Base-by-base conservation (phyloP, 2,888 invertebrate genomes). In the Hyposoter dolosus region DNA sequence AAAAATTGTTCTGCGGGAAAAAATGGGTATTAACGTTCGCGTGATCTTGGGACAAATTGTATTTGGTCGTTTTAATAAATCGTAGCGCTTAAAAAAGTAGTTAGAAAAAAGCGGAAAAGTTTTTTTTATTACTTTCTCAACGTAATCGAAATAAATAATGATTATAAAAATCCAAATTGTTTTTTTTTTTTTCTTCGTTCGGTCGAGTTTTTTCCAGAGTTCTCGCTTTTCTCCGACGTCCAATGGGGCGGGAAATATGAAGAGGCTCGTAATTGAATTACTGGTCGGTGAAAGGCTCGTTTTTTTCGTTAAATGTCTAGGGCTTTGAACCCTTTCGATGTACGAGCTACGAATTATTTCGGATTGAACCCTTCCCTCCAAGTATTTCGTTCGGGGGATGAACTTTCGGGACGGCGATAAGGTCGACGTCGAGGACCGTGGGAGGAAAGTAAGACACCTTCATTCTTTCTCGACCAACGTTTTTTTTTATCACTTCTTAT, bases 401-500 rank as follows among this genome's bases (percentile, higher is more conserved):
- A 47, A 23, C 45, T 77, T 71, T 28, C n/a, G 56, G 23, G 60
- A 28, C 28, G 75, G 60, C 43, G 45, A 53, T n/a, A 23, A 47
- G 72, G 35, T 47, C 19, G 50, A 65, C 45, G 50, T 35, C 35
- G 35, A 77, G 40, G 77, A 56, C 66, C 45, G 75, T 50, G 32
- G 53, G 74, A 56, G 60, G 35, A 82, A 69, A 43, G 71, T 72
- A 65, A 72, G 81, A 82, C 85, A 82, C 74, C 69, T 75, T 80
- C 50, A 83, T 74, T 72, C 80, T 32, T 50, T 79, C 53, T 47
- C 71, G 50, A 53, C 47, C 40, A 80, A 83, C 80, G 74, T 43
- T 28, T 47, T 63, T 65, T 83, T 82, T 75, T 60, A 23, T 35
- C 45, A 35, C 17, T 66, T 47, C 32, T 45, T 15, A 53, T 56